Evolutionary conservation across 2,797 vertebrate genomes (phyloP), one percentile per base, ranked within the genome.

Genomic region (Syncerus caffer): DNA sequence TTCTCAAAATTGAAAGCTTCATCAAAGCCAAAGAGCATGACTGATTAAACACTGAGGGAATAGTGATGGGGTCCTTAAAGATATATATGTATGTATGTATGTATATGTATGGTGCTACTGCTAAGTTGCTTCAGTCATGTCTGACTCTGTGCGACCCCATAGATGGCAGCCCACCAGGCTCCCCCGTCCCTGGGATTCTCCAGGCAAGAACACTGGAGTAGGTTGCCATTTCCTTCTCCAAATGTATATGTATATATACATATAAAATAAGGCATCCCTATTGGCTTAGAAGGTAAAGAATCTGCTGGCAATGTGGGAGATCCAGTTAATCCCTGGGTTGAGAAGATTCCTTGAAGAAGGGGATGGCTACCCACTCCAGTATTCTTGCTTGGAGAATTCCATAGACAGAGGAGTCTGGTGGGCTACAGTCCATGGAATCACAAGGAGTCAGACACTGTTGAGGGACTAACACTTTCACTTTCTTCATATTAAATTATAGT

Each of bases 1-100:
- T 97, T 97, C 93, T 96, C 97, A 96, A 98, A 98, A 98, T 76
- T 97, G 97, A 96, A 97, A 98, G 96, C 92, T 98, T 98, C 96
- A 97, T 97, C 97, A 94, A 78, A 42, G 89, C 0, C 3, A 97
- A 98, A 98, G 95, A 98, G 97, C 29, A 96, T 85, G 97, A 98
- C 92, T 98, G 97, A 97, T 98, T 97, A 96, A 10, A 5, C 97
- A 98, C 94, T 95, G 97, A 98, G 97, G 98, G 98, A 96, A 99
- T 97, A 97, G 98, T 96, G 96, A 96, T 98, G 98, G 97, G 99
- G 98, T 92, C 96, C 80, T 57, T 83, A 21, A 80, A 80, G 71
- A 51, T 19, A 76, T 1, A 14, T 13, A 42, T 4, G 1, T 42
- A 64, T 4, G 15, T 9, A n/a, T 67, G 64, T 38, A 71, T 71